Conservation (phyloP, 2,797 vertebrate genomes). For the Odontamblyopus lacepedii region DNA sequence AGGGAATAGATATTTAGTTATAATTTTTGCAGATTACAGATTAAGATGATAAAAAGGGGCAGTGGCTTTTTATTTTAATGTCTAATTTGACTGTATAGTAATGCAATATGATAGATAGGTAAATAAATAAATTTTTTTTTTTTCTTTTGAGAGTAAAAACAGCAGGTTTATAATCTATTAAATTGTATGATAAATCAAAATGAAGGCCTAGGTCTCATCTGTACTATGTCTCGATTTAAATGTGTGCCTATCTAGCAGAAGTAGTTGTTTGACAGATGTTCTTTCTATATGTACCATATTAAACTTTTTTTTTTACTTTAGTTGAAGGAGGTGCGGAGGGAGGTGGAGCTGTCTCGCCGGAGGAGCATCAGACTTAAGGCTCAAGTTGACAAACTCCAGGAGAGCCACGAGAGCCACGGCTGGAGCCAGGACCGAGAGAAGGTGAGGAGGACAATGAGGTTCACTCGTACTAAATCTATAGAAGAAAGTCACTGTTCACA, state of each 20-base stretch:
- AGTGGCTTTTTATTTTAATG: not conserved
- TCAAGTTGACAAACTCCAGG: slow-evolving; percentile 79
- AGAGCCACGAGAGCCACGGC: slow-evolving; percentile 59
- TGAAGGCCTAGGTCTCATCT: too few species aligned
- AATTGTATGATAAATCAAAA: too few species aligned
- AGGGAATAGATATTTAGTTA: not conserved
- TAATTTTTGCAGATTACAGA: not conserved
- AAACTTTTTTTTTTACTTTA: slow-evolving; percentile 31
- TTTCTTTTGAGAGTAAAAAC: slow-evolving; percentile 1
- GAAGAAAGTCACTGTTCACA: too few species aligned
- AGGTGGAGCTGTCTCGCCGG: slow-evolving; percentile 76
- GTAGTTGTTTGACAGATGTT: not conserved
- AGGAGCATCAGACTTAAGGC: slow-evolving; percentile 78
- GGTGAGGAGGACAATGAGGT: slow-evolving; percentile 47
- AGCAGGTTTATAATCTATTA: too few species aligned
- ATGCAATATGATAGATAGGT: too few species aligned
- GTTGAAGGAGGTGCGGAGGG: slow-evolving; percentile 78
- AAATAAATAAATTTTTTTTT: not conserved
- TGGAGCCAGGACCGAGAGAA: slow-evolving; percentile 72
- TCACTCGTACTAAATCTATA: too few species aligned
- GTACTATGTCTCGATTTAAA: too few species aligned
- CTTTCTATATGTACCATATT: not conserved
- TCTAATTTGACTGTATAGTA: too few species aligned
- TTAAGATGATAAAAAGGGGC: not conserved
- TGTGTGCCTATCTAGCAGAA: too few species aligned